Evolutionary conservation across 2,888 invertebrate genomes (phyloP).

Genomic region (Tenodera sinensis): DNA sequence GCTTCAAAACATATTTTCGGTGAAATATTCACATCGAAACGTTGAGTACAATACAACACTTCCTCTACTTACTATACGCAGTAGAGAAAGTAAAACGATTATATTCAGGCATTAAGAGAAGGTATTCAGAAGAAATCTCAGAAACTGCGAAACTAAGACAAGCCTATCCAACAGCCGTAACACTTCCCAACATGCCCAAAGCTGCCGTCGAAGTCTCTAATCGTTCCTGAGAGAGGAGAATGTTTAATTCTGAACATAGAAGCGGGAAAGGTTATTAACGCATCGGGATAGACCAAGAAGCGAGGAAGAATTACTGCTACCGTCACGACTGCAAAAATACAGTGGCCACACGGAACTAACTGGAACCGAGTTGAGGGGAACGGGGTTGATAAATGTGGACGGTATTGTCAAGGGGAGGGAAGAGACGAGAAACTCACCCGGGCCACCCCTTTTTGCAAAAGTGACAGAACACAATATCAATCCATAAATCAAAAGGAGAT

Average conservation of each 20-base stretch:
- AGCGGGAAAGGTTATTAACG: slow-evolving; percentile 4
- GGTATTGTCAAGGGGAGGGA: slow-evolving; percentile 22
- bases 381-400: slow-evolving; percentile 29
- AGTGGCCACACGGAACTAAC: slow-evolving; percentile 10
- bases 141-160: too few relatives aligned
- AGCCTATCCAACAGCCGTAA: too few relatives aligned
- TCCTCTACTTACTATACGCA: too few relatives aligned
- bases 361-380: not conserved
- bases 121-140: too few relatives aligned
- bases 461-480: slow-evolving; percentile 42
- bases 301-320: not conserved
- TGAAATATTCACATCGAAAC: too few relatives aligned
- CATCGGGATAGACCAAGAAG: not conserved
- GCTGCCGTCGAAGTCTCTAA: not conserved
- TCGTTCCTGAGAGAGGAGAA: not conserved
- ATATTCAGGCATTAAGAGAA: too few relatives aligned
- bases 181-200: too few relatives aligned
- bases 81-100: too few relatives aligned
- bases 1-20: too few relatives aligned
- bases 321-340: slow-evolving; percentile 3
- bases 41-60: too few relatives aligned
- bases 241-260: not conserved
- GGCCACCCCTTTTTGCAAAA: slow-evolving; percentile 9
- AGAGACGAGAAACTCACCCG: not conserved
- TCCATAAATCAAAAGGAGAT: slow-evolving; percentile 47